phyloP scores from a whole-genome alignment of 2,888 invertebrate species.

The Cryptocheilus praepositus region DNA sequence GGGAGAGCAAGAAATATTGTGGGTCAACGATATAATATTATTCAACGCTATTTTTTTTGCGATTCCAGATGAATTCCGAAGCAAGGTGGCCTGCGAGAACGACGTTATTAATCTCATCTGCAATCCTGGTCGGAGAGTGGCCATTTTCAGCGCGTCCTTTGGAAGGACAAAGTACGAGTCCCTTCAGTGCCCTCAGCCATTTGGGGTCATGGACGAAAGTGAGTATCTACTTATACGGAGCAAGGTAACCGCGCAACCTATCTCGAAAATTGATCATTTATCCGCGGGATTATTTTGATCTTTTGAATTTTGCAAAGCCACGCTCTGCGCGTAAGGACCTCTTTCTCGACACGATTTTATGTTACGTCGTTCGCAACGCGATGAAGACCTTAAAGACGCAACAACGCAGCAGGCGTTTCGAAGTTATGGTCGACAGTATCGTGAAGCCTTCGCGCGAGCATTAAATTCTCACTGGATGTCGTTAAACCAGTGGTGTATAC shows the following conservation, averaged over 20 bases:
- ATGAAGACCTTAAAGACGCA: slow-evolving; percentile 9
- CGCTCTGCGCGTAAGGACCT: not conserved
- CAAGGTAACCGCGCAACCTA: not conserved
- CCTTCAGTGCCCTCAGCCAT: slow-evolving; percentile 89
- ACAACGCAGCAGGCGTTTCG: slow-evolving; percentile 17
- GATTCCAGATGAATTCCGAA: slow-evolving; percentile 91
- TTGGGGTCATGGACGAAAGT: slow-evolving; percentile 93
- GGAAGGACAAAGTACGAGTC: slow-evolving; percentile 92
- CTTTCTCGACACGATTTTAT: slow-evolving; percentile 7
- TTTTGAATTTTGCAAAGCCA: slow-evolving; percentile 2
- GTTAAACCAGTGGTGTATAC: slow-evolving; percentile 17
- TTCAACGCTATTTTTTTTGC: not conserved
- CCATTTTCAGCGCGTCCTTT: slow-evolving; percentile 94
- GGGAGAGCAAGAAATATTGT: not conserved
- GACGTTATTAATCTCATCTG: slow-evolving; percentile 92
- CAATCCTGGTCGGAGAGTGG: slow-evolving; percentile 90
- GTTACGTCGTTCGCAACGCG: slow-evolving; percentile 6
- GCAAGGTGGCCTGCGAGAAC: slow-evolving; percentile 95
- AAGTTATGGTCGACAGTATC: slow-evolving; percentile 24
- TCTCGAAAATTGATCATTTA: not conserved
- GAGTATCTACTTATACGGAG: slow-evolving; percentile 74
- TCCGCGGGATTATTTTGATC: not conserved
- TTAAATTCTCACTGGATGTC: slow-evolving; percentile 25
- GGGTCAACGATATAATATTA: not conserved
- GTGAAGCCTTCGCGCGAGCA: slow-evolving; percentile 29